A percentile compares a stretch with the other conserved stretches of the same genome.
phyloP scores from a whole-genome alignment of 2,797 vertebrate species.

The Moxostoma hubbsi region DNA sequence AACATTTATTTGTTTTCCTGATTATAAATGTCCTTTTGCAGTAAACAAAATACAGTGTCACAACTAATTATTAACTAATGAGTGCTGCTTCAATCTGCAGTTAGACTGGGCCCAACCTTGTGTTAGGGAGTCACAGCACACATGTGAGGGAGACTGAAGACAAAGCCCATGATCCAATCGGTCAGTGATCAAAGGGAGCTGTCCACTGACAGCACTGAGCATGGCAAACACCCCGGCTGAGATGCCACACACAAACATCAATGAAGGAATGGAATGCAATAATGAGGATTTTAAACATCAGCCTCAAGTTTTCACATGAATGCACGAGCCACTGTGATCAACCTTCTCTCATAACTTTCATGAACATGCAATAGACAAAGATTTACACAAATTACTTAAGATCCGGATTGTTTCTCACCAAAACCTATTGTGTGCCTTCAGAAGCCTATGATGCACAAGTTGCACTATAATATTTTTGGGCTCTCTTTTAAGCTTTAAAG shows the following conservation, averaged over 20 bases:
- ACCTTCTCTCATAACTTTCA: no score
- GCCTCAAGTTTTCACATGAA: background rate
- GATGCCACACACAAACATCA: slow-evolving; percentile 17
- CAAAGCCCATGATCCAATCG: background rate
- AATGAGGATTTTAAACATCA: slow-evolving; percentile 24
- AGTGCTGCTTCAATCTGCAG: background rate
- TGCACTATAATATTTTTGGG: no score
- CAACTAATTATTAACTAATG: slow-evolving; percentile 22
- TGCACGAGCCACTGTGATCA: no score
- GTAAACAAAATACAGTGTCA: background rate
- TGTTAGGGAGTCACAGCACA: background rate
- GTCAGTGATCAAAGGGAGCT: slow-evolving; percentile 15
- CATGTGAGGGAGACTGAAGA: background rate
- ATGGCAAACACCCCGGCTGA: background rate
- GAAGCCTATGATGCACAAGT: no score
- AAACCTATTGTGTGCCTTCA: no score
- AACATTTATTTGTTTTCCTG: no score
- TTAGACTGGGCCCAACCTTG: background rate
- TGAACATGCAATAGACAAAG: no score
- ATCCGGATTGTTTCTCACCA: no score
- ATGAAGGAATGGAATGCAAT: slow-evolving; percentile 7
- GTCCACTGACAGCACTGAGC: background rate
- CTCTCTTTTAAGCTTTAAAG: no score
- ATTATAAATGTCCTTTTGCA: slow-evolving; percentile 8
- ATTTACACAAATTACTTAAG: no score